phyloP scores from a whole-genome alignment of 2,888 invertebrate species.

The Gari tellinella region DNA sequence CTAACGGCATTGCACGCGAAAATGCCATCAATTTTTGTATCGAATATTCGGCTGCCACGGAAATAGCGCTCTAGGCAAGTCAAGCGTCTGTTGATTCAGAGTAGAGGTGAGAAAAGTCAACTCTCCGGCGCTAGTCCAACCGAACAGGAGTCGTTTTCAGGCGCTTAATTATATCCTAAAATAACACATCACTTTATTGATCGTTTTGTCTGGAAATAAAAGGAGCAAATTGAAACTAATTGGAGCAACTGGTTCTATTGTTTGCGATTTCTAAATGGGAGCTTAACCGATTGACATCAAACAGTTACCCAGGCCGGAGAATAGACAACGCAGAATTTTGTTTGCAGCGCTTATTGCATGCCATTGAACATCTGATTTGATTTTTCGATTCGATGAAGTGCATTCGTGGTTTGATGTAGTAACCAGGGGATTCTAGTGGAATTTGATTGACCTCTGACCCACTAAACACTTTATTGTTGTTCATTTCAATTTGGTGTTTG shows the following conservation, averaged over 20 bases:
- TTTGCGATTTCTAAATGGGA: conserved; percentile 40
- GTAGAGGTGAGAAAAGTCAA: conserved; percentile 51
- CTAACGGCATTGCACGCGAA: conserved; percentile 26
- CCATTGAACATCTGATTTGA: no score
- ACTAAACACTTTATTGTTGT: conserved; percentile 59
- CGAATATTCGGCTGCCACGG: conserved; percentile 19
- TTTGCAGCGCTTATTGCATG: no score
- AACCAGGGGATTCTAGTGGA: conserved; percentile 56
- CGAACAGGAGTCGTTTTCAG: conserved; percentile 32
- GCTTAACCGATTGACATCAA: conserved; percentile 48
- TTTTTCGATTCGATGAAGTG: no score
- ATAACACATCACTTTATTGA: conserved; percentile 60
- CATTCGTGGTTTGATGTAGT: conserved; percentile 40
- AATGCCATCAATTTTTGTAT: conserved; percentile 27
- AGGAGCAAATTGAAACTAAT: conserved; percentile 61
- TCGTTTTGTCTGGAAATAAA: conserved; percentile 41
- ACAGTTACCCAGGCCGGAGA: conserved; percentile 6
- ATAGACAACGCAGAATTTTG: no score
- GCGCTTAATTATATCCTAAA: conserved; percentile 61
- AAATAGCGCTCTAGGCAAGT: conserved; percentile 15
- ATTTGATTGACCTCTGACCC: conserved; percentile 64
- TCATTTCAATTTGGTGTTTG: conserved; percentile 55
- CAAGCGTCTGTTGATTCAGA: not conserved
- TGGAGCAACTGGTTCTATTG: conserved; percentile 46
- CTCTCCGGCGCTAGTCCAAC: conserved; percentile 27